Percentiles rank a stretch among this genome's conserved stretches.
phyloP scores from a whole-genome alignment of 2,797 vertebrate genomes.

The Chelon labrosus region DNA sequence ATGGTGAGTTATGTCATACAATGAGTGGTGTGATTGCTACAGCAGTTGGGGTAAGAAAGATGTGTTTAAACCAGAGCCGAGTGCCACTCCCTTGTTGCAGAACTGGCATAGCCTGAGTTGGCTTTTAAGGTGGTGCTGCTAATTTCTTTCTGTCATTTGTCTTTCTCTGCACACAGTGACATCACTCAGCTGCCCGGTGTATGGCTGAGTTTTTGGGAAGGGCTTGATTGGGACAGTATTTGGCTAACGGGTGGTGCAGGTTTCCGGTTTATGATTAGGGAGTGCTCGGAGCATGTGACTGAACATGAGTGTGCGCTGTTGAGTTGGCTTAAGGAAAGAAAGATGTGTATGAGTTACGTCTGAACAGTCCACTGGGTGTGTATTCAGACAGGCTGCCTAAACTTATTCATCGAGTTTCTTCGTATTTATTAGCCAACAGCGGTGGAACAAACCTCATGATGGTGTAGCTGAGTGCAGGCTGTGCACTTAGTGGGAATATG shows the following conservation, averaged over 20 bases:
- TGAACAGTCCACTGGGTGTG: slow-evolving; percentile 43
- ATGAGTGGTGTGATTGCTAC: slow-evolving; percentile 19
- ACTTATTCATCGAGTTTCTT: slow-evolving; percentile 36
- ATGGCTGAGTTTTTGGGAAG: slow-evolving; percentile 39
- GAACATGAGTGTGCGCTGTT: slow-evolving; percentile 34
- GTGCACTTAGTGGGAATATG: slow-evolving; percentile 36
- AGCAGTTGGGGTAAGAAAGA: slow-evolving; percentile 23
- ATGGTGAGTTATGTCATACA: slow-evolving; percentile 69
- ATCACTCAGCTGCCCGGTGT: slow-evolving; percentile 25
- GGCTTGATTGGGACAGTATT: slow-evolving; percentile 58
- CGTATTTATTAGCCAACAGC: slow-evolving; percentile 9
- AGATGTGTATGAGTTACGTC: slow-evolving; percentile 38
- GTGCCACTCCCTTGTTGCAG: slow-evolving; percentile 64
- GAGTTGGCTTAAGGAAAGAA: slow-evolving; percentile 25
- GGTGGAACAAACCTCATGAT: slow-evolving; percentile 34
- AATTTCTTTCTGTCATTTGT: slow-evolving; percentile 58
- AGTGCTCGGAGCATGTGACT: slow-evolving; percentile 65
- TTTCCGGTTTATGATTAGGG: slow-evolving; percentile 60
- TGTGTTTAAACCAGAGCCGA: slow-evolving; percentile 28
- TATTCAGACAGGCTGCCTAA: slow-evolving; percentile 38
- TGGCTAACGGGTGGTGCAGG: slow-evolving; percentile 69
- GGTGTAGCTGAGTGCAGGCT: slow-evolving; percentile 14
- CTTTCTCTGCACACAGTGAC: slow-evolving; percentile 48
- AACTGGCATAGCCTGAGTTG: slow-evolving; percentile 61
- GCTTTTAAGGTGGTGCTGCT: slow-evolving; percentile 60